Evolutionary conservation across 2,888 invertebrate genomes (phyloP), one percentile per base, ranked within the genome.

Genomic region (Volucella inflata): DNA sequence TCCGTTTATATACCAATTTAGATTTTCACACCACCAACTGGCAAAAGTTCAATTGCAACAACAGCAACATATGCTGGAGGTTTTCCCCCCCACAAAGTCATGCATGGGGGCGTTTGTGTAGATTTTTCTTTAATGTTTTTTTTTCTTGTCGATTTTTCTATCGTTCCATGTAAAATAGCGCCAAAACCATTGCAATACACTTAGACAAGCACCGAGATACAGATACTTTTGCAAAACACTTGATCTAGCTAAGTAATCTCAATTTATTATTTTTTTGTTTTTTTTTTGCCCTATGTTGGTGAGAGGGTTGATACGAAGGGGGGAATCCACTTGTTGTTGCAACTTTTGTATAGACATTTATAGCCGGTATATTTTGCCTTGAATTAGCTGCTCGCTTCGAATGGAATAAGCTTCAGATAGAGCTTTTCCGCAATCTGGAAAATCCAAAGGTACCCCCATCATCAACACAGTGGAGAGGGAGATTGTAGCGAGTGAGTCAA

Each of bases 1-100:
- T 74, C 87, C 74, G 74, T 82, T 87, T 87, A 87, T 87, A 87
- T 87, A 87, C 77, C 82, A 12, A 81, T 77, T 80, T 81, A 64
- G 21, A n/a, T 85, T 81, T 85, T 85, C 81, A 77, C 85, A 72
- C 85, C 60, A 72, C 67, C 62, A 76, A 55, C 81, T 76, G 21
- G 55, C 76, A 77, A 85, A 85, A 85, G 81, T 81, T 85, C 81
- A 72, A 85, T 81, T 77, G 81, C 81, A 81, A 76, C 76, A 67
- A 71, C 62, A 79, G 60, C 40, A 40, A 40, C 30, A 30, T 30
- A 30, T 44, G 51, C n/a, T 57, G 46, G 76, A 16, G 44, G 57
- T 46, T 70, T 40, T 71, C 48, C 53, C 70, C 71, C 85, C 60
- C 40, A n/a, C n/a, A 67, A 51, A 30, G 30, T 30, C 76, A 71